These are phyloP conservation scores for Choloepus hoffmanni DNA, from an alignment of 2,113 vertebrate species.

Conservation along the genomic window DNA sequence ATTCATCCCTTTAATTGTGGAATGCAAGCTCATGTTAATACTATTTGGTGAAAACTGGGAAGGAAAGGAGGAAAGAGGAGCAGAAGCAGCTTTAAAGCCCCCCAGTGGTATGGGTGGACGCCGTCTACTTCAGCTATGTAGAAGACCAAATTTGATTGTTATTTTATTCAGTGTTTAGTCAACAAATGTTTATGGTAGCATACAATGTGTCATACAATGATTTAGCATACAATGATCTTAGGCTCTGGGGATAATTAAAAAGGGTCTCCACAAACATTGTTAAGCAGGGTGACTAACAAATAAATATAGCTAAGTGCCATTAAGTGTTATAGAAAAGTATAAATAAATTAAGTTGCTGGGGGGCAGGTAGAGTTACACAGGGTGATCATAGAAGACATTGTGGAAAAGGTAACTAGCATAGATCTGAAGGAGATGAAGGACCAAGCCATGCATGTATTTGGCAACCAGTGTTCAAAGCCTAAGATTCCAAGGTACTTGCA, in stretches of 20 bases:
- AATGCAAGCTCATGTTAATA: background rate
- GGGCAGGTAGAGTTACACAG: background rate
- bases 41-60: background rate
- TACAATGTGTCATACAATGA: background rate
- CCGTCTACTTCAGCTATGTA: background rate
- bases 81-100: background rate
- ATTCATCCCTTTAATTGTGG: conserved; percentile 8
- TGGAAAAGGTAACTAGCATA: background rate
- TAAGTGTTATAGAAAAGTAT: background rate
- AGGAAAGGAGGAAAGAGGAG: background rate
- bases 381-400: background rate
- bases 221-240: background rate
- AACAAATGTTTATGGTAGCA: background rate
- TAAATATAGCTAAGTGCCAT: background rate
- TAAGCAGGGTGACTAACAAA: background rate
- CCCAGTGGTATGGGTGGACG: background rate
- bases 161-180: background rate
- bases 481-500: background rate
- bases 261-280: background rate
- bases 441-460: background rate
- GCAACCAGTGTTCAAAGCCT: background rate
- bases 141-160: background rate
- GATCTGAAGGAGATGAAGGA: background rate
- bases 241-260: background rate
- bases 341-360: background rate